A percentile compares a stretch with the other conserved stretches of the same genome.
Evolutionary conservation across 1,140 invertebrate species (phyloP).

Genomic region (Ectropis grisescens): DNA sequence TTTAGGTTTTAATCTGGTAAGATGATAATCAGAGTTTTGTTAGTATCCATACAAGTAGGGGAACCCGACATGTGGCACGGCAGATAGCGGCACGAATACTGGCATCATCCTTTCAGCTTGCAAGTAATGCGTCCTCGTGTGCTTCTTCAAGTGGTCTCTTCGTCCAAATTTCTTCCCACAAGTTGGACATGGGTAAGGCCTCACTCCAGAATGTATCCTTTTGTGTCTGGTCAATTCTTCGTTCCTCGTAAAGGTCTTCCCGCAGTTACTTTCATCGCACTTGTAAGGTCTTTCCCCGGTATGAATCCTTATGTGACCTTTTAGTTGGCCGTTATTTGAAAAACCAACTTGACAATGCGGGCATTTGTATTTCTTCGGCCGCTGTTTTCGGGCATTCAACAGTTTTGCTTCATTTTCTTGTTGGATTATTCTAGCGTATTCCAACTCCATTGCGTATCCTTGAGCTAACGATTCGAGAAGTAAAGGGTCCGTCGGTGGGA

Average conservation of each 20-base stretch:
- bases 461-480: slow-evolving; percentile 68
- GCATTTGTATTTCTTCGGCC: slow-evolving; percentile 91
- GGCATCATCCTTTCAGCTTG: slow-evolving; percentile 69
- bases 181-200: slow-evolving; percentile 82
- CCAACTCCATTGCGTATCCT: slow-evolving; percentile 74
- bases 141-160: slow-evolving; percentile 90
- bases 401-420: slow-evolving; percentile 76
- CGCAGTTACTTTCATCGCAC: slow-evolving; percentile 86
- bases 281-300: slow-evolving; percentile 92
- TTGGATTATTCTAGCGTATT: slow-evolving; percentile 75
- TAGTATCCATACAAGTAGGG: slow-evolving; percentile 64
- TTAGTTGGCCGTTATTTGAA: slow-evolving; percentile 93
- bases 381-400: slow-evolving; percentile 77
- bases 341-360: slow-evolving; percentile 91
- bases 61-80: slow-evolving; percentile 49
- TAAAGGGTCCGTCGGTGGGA: slow-evolving; percentile 64
- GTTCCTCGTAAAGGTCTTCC: slow-evolving; percentile 92
- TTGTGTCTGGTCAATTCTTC: slow-evolving; percentile 94
- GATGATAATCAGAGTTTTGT: no score
- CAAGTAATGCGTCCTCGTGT: slow-evolving; percentile 78
- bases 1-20: no score
- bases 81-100: slow-evolving; percentile 60
- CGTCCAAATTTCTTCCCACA: slow-evolving; percentile 92
- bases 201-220: slow-evolving; percentile 87
- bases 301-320: slow-evolving; percentile 92